phyloP scores from a whole-genome alignment of 2,113 vertebrate species.

The Callaeas wilsoni region DNA sequence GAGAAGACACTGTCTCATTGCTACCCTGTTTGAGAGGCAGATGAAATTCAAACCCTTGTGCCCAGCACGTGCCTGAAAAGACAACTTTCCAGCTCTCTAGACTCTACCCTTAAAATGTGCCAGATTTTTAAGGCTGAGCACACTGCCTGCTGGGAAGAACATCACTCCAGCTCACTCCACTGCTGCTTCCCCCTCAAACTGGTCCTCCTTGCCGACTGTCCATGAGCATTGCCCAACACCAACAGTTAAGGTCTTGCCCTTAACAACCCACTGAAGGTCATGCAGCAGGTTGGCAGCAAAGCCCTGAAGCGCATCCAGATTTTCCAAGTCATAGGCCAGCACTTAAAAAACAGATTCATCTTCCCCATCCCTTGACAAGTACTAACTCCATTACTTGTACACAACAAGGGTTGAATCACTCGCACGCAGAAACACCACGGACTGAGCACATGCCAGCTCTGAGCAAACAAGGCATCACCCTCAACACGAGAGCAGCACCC shows the following conservation, averaged over 20 bases:
- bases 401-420: neutral
- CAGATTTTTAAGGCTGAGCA: neutral
- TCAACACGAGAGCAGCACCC: neutral
- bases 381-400: neutral
- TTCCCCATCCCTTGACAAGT: neutral
- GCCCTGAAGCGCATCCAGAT: neutral
- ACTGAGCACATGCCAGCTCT: neutral
- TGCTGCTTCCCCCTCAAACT: neutral
- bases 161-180: neutral
- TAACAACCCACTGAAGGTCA: neutral
- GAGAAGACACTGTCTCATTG: neutral
- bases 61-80: neutral
- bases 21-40: neutral
- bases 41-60: neutral
- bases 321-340: neutral
- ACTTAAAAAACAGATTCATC: neutral
- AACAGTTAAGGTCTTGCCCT: neutral
- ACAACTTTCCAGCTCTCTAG: neutral
- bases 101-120: neutral
- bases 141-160: neutral
- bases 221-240: neutral
- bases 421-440: fast-evolving
- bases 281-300: neutral
- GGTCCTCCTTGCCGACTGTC: neutral
- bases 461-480: neutral